Evolutionary conservation across 1,140 invertebrate genomes (phyloP).

Genomic region (Papilio polyxenes): DNA sequence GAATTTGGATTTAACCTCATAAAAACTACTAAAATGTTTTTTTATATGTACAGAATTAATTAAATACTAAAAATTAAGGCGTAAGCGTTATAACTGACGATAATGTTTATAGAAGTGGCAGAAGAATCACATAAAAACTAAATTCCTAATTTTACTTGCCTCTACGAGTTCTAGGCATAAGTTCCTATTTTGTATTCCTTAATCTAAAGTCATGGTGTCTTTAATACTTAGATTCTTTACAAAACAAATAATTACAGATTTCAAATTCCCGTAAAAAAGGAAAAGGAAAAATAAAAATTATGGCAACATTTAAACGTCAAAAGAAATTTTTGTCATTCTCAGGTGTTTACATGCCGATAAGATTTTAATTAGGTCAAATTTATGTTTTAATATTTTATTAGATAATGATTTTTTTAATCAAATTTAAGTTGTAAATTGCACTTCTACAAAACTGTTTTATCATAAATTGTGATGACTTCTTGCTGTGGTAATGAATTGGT

Average conservation of each 20-base stretch:
- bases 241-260: not conserved
- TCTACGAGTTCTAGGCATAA: not conserved
- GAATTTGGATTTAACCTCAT: not conserved
- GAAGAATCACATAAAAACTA: not conserved
- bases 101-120: not conserved
- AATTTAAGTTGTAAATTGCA: slow-evolving; percentile 41
- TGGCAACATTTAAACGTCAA: slow-evolving; percentile 36
- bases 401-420: slow-evolving; percentile 54
- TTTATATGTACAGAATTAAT: too few relatives aligned
- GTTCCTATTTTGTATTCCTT: not conserved
- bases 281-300: not conserved
- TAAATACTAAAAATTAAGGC: too few relatives aligned
- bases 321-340: slow-evolving; percentile 60
- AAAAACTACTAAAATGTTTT: not conserved
- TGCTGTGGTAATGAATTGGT: slow-evolving; percentile 74
- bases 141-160: not conserved
- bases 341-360: slow-evolving; percentile 68
- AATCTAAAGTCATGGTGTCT: not conserved
- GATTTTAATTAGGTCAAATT: slow-evolving; percentile 56
- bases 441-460: slow-evolving; percentile 43
- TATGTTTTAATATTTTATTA: slow-evolving; percentile 54
- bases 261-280: not conserved
- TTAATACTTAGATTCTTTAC: not conserved
- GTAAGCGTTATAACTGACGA: not conserved
- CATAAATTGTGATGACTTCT: slow-evolving; percentile 72